These are phyloP conservation scores for Drosophila grimshawi DNA, from an alignment of 1,140 invertebrate species.

Conservation along the genomic window DNA sequence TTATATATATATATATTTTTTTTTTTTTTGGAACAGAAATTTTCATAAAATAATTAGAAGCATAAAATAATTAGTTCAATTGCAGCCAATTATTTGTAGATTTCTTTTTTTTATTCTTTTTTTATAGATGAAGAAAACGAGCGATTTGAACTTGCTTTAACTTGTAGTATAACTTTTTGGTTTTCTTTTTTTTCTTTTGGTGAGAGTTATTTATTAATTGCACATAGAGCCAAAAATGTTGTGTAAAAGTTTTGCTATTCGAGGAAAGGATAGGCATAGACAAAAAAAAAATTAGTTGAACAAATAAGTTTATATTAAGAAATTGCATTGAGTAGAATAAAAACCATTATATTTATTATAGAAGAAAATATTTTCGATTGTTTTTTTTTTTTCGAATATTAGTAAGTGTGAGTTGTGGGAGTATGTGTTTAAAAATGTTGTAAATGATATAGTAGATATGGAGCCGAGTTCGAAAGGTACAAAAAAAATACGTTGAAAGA, in stretches of 20 bases:
- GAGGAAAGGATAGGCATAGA: constrained; percentile 60
- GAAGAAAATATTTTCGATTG: constrained; percentile 37
- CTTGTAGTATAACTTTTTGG: constrained; percentile 10
- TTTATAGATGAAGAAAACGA: constrained; percentile 73
- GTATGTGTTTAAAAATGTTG: constrained; percentile 3
- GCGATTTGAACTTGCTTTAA: constrained; percentile 70
- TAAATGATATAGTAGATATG: constrained; percentile 2
- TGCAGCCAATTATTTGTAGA: constrained; percentile 60
- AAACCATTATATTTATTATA: constrained; percentile 37
- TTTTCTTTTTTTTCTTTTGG: constrained; percentile 51
- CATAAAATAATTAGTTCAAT: constrained; percentile 79
- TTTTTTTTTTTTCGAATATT: neutral
- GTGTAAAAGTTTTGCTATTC: constrained; percentile 72
- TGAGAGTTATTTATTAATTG: constrained; percentile 75
- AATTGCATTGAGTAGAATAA: constrained; percentile 33
- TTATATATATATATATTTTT: constrained; percentile 39
- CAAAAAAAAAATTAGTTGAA: constrained; percentile 48
- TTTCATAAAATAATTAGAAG: constrained; percentile 80
- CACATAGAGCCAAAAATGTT: constrained; percentile 79
- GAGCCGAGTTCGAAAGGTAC: neutral
- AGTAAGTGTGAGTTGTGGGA: constrained; percentile 7
- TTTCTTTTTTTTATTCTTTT: constrained; percentile 42
- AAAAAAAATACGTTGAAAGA: neutral
- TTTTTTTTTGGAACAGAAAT: constrained; percentile 56
- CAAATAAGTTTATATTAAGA: constrained; percentile 36